Percentiles rank a stretch among this genome's conserved stretches.
Evolutionary conservation across 2,888 invertebrate species (phyloP).

Genomic region (Danaus chrysippus): DNA sequence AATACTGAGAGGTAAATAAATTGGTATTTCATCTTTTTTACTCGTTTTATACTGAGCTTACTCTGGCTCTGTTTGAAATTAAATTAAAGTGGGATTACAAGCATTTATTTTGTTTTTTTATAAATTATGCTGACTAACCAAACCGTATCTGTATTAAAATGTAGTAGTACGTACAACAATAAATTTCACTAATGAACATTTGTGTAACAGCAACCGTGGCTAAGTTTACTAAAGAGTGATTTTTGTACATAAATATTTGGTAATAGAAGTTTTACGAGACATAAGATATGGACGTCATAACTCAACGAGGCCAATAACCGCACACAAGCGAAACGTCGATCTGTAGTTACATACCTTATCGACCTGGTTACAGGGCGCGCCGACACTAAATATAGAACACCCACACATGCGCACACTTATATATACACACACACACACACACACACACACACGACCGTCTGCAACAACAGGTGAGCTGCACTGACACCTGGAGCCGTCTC

Average conservation of each 20-base stretch:
- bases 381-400: slow-evolving; percentile 73
- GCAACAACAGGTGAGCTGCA: slow-evolving; percentile 34
- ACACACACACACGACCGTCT: slow-evolving; percentile 34
- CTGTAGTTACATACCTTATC: slow-evolving; percentile 19
- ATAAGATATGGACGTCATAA: neutral
- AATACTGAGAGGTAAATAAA: slow-evolving; percentile 36
- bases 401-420: slow-evolving; percentile 73
- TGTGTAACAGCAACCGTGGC: too few species aligned
- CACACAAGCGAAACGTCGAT: neutral
- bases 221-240: too few species aligned
- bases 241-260: neutral
- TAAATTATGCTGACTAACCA: too few species aligned
- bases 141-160: too few species aligned
- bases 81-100: neutral
- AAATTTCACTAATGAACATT: too few species aligned
- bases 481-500: slow-evolving; percentile 51
- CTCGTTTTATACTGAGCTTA: slow-evolving; percentile 2
- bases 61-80: neutral
- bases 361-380: slow-evolving; percentile 58
- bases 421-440: slow-evolving; percentile 33
- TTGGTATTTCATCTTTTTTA: slow-evolving; percentile 18
- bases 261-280: neutral
- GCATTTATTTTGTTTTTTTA: too few species aligned
- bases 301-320: slow-evolving; percentile 1
- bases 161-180: too few species aligned